Evolutionary conservation across 2,797 vertebrate genomes (phyloP).

Genomic region (Ibycter americanus): DNA sequence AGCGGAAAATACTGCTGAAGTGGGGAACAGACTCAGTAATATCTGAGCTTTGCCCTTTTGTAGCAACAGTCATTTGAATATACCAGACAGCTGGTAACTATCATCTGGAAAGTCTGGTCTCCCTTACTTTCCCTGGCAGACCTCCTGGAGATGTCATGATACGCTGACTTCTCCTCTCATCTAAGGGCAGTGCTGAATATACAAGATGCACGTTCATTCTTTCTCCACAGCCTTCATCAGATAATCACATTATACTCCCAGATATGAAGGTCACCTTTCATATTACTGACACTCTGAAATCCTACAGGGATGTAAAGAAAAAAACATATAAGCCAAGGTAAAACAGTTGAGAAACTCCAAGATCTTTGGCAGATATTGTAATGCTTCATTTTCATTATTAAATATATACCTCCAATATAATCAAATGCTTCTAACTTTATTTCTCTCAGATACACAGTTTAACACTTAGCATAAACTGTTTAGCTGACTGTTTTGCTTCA

Average conservation of each 20-base stretch:
- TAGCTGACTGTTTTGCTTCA: neutral
- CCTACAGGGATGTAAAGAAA: neutral
- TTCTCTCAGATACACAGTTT: slow-evolving; percentile 49
- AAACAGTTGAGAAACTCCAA: neutral
- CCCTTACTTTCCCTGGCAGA: slow-evolving; percentile 3
- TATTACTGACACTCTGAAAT: neutral
- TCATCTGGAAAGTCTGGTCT: slow-evolving; percentile 14
- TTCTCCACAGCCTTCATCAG: neutral
- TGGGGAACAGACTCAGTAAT: neutral
- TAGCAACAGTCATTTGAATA: neutral
- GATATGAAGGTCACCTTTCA: neutral
- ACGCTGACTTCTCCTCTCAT: neutral
- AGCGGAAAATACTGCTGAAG: neutral
- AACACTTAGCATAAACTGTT: slow-evolving; percentile 43
- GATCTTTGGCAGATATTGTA: neutral
- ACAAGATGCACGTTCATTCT: neutral
- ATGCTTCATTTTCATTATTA: neutral
- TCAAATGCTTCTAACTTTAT: slow-evolving; percentile 53
- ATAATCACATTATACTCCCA: neutral
- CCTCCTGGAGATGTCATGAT: neutral
- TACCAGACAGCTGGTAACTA: neutral
- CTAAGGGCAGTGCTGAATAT: neutral
- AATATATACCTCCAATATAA: slow-evolving; percentile 25
- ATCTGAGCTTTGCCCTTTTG: neutral
- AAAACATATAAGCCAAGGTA: neutral